A percentile compares a stretch with the other conserved stretches of the same genome.
phyloP scores from a whole-genome alignment of 2,888 invertebrate species.

The Standfussiana lucernea region DNA sequence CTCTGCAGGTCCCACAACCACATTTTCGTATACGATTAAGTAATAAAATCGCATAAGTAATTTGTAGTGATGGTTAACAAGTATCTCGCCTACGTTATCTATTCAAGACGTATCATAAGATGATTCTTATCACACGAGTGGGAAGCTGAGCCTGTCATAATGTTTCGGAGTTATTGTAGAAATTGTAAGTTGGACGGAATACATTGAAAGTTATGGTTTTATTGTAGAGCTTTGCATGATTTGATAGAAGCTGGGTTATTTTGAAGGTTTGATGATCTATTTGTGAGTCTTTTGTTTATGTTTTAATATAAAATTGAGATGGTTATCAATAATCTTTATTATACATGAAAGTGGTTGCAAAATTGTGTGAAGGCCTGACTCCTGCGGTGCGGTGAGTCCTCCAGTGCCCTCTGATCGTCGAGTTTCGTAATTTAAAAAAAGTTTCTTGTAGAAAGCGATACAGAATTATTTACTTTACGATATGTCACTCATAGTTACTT shows the following conservation, averaged over 20 bases:
- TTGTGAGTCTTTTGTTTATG: background rate
- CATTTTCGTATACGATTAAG: conserved; percentile 21
- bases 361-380: too few relatives aligned
- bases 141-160: conserved; percentile 42
- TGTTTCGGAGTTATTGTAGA: conserved; percentile 2
- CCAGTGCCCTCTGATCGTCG: too few relatives aligned
- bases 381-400: too few relatives aligned
- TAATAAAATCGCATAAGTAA: conserved; percentile 38
- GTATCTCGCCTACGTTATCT: conserved; percentile 44
- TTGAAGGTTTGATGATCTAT: background rate
- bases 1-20: background rate
- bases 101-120: conserved; percentile 22
- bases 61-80: conserved; percentile 24
- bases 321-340: too few relatives aligned
- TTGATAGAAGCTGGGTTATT: background rate
- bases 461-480: background rate
- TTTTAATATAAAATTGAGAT: too few relatives aligned
- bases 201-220: conserved; percentile 26
- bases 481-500: background rate
- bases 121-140: conserved; percentile 49
- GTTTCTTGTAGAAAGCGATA: background rate
- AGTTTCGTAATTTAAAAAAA: background rate
- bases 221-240: background rate
- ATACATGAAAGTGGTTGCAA: too few relatives aligned
- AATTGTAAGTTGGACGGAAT: background rate